phyloP scores from a whole-genome alignment of 2,888 invertebrate species.

The Biston betularia region DNA sequence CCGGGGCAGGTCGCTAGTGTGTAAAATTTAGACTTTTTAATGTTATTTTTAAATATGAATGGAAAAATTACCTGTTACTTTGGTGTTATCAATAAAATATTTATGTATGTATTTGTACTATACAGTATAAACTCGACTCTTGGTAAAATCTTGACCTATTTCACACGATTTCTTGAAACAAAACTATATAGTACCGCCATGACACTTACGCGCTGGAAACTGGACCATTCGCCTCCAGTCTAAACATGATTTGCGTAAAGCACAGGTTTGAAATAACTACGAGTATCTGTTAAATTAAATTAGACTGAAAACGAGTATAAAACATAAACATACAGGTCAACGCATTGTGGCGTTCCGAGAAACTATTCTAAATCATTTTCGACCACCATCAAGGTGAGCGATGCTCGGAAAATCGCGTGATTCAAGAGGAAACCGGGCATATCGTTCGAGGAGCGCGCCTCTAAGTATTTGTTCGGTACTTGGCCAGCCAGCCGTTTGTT shows the following conservation, averaged over 20 bases:
- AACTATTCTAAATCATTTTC: conserved; percentile 48
- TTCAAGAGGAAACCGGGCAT: neutral
- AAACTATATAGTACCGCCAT: neutral
- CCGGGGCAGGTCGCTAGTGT: no score
- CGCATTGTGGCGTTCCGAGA: conserved; percentile 68
- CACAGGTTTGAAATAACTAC: conserved; percentile 47
- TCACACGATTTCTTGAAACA: neutral
- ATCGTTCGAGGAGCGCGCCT: no score
- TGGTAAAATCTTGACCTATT: conserved; percentile 3
- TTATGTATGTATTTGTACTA: no score
- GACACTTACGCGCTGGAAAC: conserved; percentile 19
- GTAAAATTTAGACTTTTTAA: no score
- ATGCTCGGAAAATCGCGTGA: conserved; percentile 4
- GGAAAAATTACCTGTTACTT: no score
- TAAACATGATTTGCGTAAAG: conserved; percentile 45
- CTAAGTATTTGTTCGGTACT: no score
- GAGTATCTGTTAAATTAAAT: conserved; percentile 47
- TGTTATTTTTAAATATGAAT: no score
- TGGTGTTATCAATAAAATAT: no score
- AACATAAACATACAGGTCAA: conserved; percentile 74
- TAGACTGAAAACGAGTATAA: conserved; percentile 51
- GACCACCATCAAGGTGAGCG: conserved; percentile 47
- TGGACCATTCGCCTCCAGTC: conserved; percentile 35
- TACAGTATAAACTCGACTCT: no score
- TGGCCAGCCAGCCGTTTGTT: no score